These are phyloP conservation scores for Chrysolina americana DNA, from an alignment of 2,888 invertebrate species.

Conservation along the genomic window DNA sequence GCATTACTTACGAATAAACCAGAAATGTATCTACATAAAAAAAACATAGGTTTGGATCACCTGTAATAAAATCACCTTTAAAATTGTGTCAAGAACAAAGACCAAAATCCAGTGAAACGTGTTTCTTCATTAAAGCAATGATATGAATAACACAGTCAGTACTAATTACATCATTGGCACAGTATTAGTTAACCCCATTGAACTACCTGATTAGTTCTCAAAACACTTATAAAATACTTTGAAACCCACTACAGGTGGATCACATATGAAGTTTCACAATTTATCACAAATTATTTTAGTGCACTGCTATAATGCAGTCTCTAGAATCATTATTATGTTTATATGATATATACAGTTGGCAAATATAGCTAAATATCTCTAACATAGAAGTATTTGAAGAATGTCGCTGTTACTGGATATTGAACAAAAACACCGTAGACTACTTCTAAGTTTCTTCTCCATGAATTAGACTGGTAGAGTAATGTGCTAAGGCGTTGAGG, in stretches of 20 bases:
- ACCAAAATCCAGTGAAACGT: background rate
- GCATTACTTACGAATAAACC: too few relatives aligned
- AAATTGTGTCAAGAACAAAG: background rate
- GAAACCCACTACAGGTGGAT: background rate
- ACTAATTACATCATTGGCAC: slow-evolving; percentile 1
- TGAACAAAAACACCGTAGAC: background rate
- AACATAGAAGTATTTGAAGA: too few relatives aligned
- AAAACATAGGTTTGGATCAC: background rate
- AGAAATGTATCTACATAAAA: too few relatives aligned
- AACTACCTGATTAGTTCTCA: background rate
- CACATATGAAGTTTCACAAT: background rate
- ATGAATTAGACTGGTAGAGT: background rate
- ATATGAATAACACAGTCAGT: background rate
- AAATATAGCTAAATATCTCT: background rate
- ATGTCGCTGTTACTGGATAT: too few relatives aligned
- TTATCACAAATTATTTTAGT: slow-evolving; percentile 10
- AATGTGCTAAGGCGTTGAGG: background rate
- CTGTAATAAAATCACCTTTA: background rate
- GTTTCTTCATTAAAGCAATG: background rate
- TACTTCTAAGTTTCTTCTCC: background rate
- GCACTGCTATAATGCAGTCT: slow-evolving; percentile 11
- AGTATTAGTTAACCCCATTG: background rate
- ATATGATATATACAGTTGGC: background rate
- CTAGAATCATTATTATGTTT: slow-evolving; percentile 3
- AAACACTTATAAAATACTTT: background rate